phyloP scores from a whole-genome alignment of 2,888 invertebrate genomes.

The Ganaspis brasiliensis region DNA sequence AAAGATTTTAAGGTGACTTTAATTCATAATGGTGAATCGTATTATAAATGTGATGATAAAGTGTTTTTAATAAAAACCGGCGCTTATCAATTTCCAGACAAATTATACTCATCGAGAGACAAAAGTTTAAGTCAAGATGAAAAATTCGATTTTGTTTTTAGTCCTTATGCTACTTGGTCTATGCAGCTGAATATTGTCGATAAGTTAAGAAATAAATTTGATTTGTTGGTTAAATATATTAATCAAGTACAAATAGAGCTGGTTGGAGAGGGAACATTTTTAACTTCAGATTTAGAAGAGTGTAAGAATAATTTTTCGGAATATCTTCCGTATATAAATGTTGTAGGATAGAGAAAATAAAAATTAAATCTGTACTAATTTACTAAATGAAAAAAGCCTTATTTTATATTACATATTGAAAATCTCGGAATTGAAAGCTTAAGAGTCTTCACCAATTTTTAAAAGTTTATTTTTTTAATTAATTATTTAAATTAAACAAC shows the following conservation, averaged over 20 bases:
- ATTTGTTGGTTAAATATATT: neutral
- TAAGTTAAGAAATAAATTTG: neutral
- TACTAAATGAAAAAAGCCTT: too few relatives aligned
- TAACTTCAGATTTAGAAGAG: neutral
- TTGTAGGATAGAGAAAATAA: too few relatives aligned
- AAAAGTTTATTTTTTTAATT: too few relatives aligned
- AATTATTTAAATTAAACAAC: too few relatives aligned
- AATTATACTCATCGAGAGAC: neutral
- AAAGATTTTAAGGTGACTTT: neutral
- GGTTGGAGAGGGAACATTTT: neutral
- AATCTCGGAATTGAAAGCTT: too few relatives aligned
- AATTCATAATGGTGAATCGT: neutral
- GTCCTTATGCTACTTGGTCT: neutral
- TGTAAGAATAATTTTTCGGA: neutral
- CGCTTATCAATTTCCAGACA: neutral
- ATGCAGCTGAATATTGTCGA: neutral
- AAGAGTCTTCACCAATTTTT: too few relatives aligned
- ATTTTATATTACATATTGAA: too few relatives aligned
- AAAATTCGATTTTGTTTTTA: neutral
- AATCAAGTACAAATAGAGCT: neutral
- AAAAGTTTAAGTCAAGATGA: neutral
- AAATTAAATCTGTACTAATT: too few relatives aligned
- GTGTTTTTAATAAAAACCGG: neutral
- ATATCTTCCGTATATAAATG: too few relatives aligned
- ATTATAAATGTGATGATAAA: neutral